Base-by-base conservation (phyloP, 2,888 invertebrate species). In the Caenorhabditis uteleia region DNA sequence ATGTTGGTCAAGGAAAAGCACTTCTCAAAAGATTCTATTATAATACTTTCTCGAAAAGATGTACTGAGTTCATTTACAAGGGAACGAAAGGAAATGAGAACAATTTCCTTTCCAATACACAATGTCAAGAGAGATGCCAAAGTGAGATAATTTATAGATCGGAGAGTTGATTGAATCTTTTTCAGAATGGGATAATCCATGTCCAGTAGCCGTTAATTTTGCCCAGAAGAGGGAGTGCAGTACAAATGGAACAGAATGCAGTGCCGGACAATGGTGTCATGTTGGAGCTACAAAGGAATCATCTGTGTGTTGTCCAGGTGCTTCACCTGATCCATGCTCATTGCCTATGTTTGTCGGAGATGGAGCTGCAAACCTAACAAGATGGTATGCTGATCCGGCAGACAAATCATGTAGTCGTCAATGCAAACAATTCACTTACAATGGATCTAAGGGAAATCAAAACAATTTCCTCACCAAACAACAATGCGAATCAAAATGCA, bases 401-500 rank as follows among this genome's bases (percentile, higher is more conserved):
- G 80, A 80, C 56, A 71, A 74, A 26, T 69, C 79, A 2, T 82
- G 82, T 64, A 70, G 48, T 33, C 62, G 77, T 20, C 68, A 71
- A 39, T 82, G 82, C 59, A 78, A 79, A 50, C 70, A 75, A 8
- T 82, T 82, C 68, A 68, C 61, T n/a, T 82, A 82, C 59, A 66
- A 70, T 26, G 79, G 80, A 39, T 58, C 75, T 18, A 74, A 76
- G 33, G 82, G 82, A 55, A 82, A 82, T 38, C 82, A 82, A 60
- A 82, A 82, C 70, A 82, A 82, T 60, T 82, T 80, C 66, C 44
- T 79, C 27, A 77, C 75, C 16, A 79, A 80, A 46, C 73, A 75
- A 31, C 67, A 68, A 39, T 83, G 83, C 48, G 82, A 81, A 49
- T 59, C 65, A 16, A 71, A 62, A 14, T 55, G 59, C 34, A 60